phyloP scores from a whole-genome alignment of 2,113 vertebrate genomes.

The Pongo abelii region DNA sequence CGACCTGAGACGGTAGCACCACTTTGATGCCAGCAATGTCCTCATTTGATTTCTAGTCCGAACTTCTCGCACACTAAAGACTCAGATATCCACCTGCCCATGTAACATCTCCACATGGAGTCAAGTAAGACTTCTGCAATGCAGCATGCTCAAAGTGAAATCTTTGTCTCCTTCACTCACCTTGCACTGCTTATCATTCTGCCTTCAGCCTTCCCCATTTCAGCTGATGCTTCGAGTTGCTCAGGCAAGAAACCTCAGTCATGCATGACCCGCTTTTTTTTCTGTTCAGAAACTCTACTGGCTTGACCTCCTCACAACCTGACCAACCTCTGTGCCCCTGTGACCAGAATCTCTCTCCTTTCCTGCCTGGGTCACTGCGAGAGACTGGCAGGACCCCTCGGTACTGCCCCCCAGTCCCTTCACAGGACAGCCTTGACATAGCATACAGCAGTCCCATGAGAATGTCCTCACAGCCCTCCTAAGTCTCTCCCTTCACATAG shows the following conservation, averaged over 20 bases:
- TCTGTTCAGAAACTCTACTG: background rate
- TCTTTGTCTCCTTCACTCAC: too few relatives aligned
- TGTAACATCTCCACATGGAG: background rate
- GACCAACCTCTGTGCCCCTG: background rate
- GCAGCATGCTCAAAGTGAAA: background rate
- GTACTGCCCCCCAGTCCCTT: background rate
- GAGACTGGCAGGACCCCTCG: background rate
- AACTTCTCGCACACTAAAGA: background rate
- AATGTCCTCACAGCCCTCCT: background rate
- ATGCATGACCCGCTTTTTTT: background rate
- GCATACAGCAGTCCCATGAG: background rate
- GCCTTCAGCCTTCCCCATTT: background rate
- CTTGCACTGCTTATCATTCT: background rate
- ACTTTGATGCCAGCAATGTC: background rate
- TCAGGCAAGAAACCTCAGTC: background rate
- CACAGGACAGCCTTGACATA: rapidly evolving
- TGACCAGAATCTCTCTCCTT: background rate
- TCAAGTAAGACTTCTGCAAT: background rate
- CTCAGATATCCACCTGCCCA: background rate
- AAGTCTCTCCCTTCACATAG: background rate
- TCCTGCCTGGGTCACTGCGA: background rate
- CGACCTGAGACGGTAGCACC: too few relatives aligned
- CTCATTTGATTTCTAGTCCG: background rate
- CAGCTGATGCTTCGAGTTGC: background rate
- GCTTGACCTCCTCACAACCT: background rate